Evolutionary conservation across 1,140 invertebrate genomes (phyloP).

Genomic region (Maconellicoccus hirsutus): DNA sequence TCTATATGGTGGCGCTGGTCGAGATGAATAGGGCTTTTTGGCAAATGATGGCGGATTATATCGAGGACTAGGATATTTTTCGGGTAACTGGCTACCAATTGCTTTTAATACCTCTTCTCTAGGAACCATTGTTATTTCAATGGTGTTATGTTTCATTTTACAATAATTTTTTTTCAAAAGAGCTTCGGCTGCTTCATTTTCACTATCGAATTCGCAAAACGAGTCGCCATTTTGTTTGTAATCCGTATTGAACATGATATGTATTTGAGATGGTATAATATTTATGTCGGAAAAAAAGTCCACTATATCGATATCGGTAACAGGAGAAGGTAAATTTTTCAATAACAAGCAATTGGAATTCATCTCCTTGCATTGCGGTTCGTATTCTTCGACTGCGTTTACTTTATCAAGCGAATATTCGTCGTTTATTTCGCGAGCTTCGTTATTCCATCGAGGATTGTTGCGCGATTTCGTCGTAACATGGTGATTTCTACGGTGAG

Average conservation of each 20-base stretch:
- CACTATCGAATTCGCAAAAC: slow-evolving; percentile 66
- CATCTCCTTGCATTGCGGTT: slow-evolving; percentile 31
- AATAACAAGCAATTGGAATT: slow-evolving; percentile 53
- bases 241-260: slow-evolving; percentile 55
- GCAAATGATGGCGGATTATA: neutral
- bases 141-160: slow-evolving; percentile 47
- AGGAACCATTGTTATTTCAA: slow-evolving; percentile 53
- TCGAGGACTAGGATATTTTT: neutral
- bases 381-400: slow-evolving; percentile 49
- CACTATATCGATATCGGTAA: slow-evolving; percentile 60
- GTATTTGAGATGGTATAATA: slow-evolving; percentile 60
- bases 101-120: slow-evolving; percentile 38
- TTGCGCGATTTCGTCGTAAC: too few species aligned
- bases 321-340: slow-evolving; percentile 58
- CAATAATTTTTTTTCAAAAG: slow-evolving; percentile 51
- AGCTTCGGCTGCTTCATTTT: slow-evolving; percentile 55
- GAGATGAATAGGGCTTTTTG: neutral
- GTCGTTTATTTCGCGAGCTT: slow-evolving; percentile 45
- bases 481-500: too few species aligned
- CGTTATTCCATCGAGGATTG: too few species aligned
- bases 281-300: slow-evolving; percentile 68
- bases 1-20: neutral
- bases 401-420: slow-evolving; percentile 53
- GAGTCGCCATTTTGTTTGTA: slow-evolving; percentile 65
- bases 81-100: neutral